Conservation (phyloP, 2,113 vertebrate genomes). For the Calyptomena viridis region DNA sequence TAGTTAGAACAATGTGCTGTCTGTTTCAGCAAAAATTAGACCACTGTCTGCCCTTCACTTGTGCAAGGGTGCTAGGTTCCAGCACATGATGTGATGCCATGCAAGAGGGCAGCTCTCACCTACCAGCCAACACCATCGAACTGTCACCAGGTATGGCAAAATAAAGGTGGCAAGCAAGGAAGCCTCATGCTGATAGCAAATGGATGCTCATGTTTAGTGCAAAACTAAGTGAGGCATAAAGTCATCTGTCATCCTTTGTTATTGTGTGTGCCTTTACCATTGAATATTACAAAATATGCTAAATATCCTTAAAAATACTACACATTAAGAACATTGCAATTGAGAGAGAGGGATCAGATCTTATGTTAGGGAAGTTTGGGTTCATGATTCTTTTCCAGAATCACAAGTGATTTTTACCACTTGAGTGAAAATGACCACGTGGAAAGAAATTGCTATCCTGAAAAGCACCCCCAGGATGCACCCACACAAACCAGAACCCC, state of each 20-base stretch:
- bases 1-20: neutral
- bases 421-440: rapidly evolving
- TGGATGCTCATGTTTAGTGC: neutral
- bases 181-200: neutral
- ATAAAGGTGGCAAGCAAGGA: neutral
- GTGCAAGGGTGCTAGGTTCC: neutral
- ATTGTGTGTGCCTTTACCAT: neutral
- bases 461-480: neutral
- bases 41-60: neutral
- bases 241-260: neutral
- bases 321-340: neutral
- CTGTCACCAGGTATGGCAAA: neutral
- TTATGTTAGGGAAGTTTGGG: neutral
- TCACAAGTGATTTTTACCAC: neutral
- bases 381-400: neutral
- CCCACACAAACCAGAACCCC: neutral
- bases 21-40: neutral
- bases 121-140: rapidly evolving
- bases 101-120: neutral
- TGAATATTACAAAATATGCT: rapidly evolving
- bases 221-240: neutral
- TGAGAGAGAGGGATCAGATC: rapidly evolving
- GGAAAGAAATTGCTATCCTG: neutral
- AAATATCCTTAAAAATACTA: neutral
- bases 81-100: rapidly evolving